These are phyloP conservation scores for Branchipolynoe longqiensis DNA, from an alignment of 2,888 invertebrate species.

Conservation along the genomic window DNA sequence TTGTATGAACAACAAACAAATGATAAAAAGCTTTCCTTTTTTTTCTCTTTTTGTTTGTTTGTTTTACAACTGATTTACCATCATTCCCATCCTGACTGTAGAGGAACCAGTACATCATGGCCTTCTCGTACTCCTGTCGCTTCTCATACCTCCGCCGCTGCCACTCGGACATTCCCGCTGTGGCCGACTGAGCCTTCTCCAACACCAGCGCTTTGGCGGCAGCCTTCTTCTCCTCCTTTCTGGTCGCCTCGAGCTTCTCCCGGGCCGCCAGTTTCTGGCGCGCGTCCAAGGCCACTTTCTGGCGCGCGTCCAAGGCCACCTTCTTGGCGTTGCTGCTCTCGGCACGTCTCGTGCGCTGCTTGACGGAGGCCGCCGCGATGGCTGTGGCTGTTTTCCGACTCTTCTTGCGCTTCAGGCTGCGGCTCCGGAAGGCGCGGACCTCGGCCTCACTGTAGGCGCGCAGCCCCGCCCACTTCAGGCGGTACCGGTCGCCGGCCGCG, in stretches of 20 bases:
- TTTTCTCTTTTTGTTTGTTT: no score
- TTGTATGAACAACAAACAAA: no score
- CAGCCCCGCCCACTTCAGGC: background rate
- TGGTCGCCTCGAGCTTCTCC: background rate
- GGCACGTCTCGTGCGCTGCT: background rate
- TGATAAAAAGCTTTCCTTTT: no score
- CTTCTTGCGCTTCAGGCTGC: background rate
- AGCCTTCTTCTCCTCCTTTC: background rate
- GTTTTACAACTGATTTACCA: no score
- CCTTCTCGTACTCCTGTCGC: background rate
- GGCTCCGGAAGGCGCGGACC: background rate
- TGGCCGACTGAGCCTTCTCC: background rate
- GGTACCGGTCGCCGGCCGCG: background rate
- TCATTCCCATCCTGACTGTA: conserved; percentile 1
- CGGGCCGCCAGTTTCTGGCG: background rate
- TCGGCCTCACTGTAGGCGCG: conserved; percentile 8
- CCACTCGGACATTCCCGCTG: background rate
- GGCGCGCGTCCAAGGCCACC: background rate
- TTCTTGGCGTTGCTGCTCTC: background rate
- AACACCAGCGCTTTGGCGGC: background rate
- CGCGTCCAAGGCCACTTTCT: background rate
- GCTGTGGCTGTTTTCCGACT: background rate
- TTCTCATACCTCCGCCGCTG: background rate
- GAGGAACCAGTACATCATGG: conserved; percentile 7
- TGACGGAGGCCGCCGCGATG: background rate